phyloP scores from a whole-genome alignment of 2,797 vertebrate species.

The Parauchenoglanis ngamensis region DNA sequence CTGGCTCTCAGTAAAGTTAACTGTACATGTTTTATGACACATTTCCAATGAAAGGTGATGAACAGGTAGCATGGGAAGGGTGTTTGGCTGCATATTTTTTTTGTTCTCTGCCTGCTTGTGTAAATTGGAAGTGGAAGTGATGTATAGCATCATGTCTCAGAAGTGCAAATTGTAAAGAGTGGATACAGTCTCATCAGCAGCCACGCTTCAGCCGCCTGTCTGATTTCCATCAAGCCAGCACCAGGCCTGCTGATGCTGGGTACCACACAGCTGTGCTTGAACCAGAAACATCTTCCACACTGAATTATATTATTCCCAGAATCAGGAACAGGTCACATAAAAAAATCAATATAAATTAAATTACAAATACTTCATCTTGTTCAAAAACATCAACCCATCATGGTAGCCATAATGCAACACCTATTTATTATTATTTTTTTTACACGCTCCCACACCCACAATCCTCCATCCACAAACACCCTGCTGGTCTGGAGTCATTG shows the following conservation, averaged over 20 bases:
- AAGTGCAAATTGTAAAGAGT: conserved; percentile 69
- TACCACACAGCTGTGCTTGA: not conserved
- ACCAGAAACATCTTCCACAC: not conserved
- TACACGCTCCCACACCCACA: conserved; percentile 2
- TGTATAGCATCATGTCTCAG: conserved; percentile 63
- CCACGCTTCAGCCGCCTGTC: not conserved
- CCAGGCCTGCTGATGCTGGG: not conserved
- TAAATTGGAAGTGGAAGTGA: conserved; percentile 38
- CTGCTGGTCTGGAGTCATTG: not conserved
- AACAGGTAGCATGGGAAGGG: conserved; percentile 58
- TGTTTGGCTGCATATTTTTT: conserved; percentile 55
- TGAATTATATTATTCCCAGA: not conserved
- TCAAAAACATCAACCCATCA: not conserved
- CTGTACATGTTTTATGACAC: conserved; percentile 1
- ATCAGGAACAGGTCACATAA: not conserved
- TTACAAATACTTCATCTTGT: not conserved
- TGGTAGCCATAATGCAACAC: not conserved
- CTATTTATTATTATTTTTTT: not conserved
- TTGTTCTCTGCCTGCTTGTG: conserved; percentile 12
- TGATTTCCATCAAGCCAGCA: not conserved
- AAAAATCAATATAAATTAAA: not conserved
- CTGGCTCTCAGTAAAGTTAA: not conserved
- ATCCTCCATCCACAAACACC: conserved; percentile 31
- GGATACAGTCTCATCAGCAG: conserved; percentile 70
- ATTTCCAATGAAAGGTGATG: conserved; percentile 10